Conservation (phyloP, 2,113 vertebrate genomes). For the Pachycephala philippinensis region DNA sequence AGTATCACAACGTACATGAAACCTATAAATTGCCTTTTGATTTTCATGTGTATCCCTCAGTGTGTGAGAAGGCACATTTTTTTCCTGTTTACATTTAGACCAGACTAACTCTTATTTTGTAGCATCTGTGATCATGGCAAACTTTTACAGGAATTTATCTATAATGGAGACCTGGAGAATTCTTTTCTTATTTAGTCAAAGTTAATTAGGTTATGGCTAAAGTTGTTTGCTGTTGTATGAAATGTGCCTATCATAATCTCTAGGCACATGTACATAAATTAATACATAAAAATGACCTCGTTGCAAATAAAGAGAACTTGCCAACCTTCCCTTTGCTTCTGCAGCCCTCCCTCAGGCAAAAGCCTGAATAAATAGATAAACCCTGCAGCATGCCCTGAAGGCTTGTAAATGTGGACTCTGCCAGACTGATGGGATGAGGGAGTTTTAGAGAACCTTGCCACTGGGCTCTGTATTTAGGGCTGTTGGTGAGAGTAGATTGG, state of each 20-base stretch:
- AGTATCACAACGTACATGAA: not conserved
- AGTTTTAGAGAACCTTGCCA: not conserved
- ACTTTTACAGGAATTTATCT: not conserved
- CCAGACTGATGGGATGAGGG: not conserved
- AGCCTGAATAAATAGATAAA: slow-evolving; percentile 49
- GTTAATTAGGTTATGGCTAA: not conserved
- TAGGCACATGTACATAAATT: not conserved
- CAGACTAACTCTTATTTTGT: not conserved
- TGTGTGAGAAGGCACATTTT: not conserved
- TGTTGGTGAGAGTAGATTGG: not conserved
- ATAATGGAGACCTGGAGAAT: not conserved
- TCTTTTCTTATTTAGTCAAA: not conserved
- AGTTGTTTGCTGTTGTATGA: not conserved
- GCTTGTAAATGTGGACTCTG: not conserved
- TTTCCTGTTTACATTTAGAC: not conserved
- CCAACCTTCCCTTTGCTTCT: not conserved
- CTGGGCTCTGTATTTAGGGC: not conserved
- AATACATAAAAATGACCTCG: slow-evolving; percentile 1
- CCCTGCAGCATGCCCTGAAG: not conserved
- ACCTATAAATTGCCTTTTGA: not conserved
- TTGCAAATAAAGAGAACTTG: not conserved
- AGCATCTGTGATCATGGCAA: not conserved
- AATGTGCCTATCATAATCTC: not conserved
- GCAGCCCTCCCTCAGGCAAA: not conserved
- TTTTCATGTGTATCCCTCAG: not conserved